A percentile compares a stretch with the other conserved stretches of the same genome.
phyloP scores from a whole-genome alignment of 2,888 invertebrate genomes.

The Sarcophaga subvicina region DNA sequence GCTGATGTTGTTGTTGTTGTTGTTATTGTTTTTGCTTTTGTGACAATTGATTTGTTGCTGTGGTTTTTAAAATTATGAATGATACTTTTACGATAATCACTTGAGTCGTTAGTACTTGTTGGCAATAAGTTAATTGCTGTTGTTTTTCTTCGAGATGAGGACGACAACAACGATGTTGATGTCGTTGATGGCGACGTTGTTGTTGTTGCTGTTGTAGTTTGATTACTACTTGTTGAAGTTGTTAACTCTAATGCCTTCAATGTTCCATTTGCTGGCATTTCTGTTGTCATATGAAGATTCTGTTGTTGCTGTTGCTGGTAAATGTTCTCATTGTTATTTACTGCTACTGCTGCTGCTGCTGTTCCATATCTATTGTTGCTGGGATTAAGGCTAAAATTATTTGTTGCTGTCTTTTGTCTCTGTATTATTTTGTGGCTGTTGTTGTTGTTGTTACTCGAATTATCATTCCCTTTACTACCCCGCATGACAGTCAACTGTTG shows the following conservation, averaged over 20 bases:
- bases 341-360: conserved; percentile 33
- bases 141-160: conserved; percentile 20
- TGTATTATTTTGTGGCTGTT: conserved; percentile 11
- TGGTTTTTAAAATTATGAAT: conserved; percentile 44
- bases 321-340: conserved; percentile 49
- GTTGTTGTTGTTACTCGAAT: background rate
- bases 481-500: background rate
- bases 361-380: conserved; percentile 28
- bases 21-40: conserved; percentile 39
- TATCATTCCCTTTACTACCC: conserved; percentile 11
- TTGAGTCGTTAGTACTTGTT: conserved; percentile 24
- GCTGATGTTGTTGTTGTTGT: conserved; percentile 51
- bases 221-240: background rate
- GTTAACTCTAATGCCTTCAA: background rate
- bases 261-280: conserved; percentile 46
- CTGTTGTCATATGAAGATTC: conserved; percentile 58
- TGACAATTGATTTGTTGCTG: conserved; percentile 58
- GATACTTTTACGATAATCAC: conserved; percentile 29
- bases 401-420: conserved; percentile 45
- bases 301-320: conserved; percentile 36
- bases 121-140: conserved; percentile 54
- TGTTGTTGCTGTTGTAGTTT: conserved; percentile 40
- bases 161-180: conserved; percentile 17
- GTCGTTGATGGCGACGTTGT: conserved; percentile 18
- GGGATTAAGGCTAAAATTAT: conserved; percentile 43